Evolutionary conservation across 2,113 vertebrate genomes (phyloP).

Genomic region (Lasiurus cinereus): DNA sequence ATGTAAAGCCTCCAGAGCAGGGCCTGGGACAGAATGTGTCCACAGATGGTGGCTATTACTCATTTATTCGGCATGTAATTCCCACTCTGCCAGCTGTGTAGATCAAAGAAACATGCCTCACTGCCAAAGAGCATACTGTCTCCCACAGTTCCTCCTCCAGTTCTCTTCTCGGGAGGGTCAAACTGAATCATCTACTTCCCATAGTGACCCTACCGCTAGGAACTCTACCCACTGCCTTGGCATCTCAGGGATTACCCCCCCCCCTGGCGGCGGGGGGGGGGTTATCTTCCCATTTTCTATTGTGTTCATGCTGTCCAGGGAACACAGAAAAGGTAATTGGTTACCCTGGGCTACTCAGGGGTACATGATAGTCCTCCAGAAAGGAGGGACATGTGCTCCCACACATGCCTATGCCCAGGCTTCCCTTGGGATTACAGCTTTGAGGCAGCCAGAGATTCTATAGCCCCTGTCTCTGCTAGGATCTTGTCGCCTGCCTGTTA

Average conservation of each 20-base stretch:
- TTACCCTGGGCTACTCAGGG: background rate
- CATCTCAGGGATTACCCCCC: background rate
- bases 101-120: background rate
- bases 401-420: background rate
- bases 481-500: slow-evolving; percentile 84
- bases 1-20: background rate
- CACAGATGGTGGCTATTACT: background rate
- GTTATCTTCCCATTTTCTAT: slow-evolving; percentile 33
- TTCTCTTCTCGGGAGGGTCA: background rate
- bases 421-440: background rate
- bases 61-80: background rate
- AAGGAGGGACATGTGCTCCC: background rate
- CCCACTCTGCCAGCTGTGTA: background rate
- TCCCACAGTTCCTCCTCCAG: background rate
- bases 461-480: slow-evolving; percentile 77
- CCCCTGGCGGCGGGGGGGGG: too few species aligned
- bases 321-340: background rate
- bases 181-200: background rate
- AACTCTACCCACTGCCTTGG: background rate
- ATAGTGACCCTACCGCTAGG: background rate
- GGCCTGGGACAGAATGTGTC: background rate
- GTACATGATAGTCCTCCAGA: background rate
- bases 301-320: background rate
- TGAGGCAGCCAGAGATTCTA: slow-evolving; percentile 39
- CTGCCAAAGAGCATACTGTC: background rate